phyloP scores from a whole-genome alignment of 2,113 vertebrate species.

The Gallinago paraguaiae region DNA sequence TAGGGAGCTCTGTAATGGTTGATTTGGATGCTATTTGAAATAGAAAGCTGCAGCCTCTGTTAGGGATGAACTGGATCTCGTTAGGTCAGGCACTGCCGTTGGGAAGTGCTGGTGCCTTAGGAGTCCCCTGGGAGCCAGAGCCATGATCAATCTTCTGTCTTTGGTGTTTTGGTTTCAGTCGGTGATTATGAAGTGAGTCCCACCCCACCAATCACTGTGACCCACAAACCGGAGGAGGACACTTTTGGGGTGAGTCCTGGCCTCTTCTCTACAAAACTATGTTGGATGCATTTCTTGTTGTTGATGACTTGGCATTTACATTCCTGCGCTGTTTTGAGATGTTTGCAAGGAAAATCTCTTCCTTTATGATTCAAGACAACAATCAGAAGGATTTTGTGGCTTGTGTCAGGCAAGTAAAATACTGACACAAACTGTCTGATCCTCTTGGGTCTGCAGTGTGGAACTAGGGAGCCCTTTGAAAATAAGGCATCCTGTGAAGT shows the following conservation, averaged over 20 bases:
- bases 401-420: neutral
- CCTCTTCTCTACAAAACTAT: neutral
- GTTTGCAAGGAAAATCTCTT: constrained; percentile 10
- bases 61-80: neutral
- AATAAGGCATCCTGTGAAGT: constrained; percentile 16
- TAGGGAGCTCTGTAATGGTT: neutral
- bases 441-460: neutral
- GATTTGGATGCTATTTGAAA: neutral
- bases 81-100: neutral
- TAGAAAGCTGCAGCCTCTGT: neutral
- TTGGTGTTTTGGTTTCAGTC: constrained; percentile 72
- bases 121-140: neutral
- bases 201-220: constrained; percentile 84
- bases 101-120: neutral
- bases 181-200: constrained; percentile 80
- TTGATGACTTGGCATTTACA: neutral
- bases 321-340: neutral
- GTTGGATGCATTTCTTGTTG: neutral
- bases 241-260: constrained; percentile 90
- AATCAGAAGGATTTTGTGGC: neutral
- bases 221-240: constrained; percentile 90
- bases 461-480: constrained; percentile 8
- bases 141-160: neutral
- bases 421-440: neutral
- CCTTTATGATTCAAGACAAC: neutral